Evolutionary conservation across 1,140 invertebrate species (phyloP).

Genomic region (Drosophila pallidifrons): DNA sequence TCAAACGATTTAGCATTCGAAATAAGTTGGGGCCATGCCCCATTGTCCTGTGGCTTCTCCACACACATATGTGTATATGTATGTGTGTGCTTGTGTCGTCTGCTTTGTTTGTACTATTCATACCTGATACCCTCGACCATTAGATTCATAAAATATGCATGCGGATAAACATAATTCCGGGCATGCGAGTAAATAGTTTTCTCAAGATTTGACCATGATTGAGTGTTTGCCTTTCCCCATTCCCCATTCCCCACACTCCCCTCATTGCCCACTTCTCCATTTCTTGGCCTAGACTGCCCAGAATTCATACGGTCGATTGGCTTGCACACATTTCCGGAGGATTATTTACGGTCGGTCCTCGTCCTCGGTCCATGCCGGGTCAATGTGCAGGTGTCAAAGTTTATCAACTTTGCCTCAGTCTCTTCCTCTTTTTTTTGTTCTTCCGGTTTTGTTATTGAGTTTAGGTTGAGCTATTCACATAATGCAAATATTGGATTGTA

Average conservation of each 20-base stretch:
- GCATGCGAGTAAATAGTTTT: slow-evolving; percentile 75
- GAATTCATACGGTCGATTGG: slow-evolving; percentile 79
- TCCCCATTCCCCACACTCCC: neutral
- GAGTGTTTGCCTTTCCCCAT: slow-evolving; percentile 54
- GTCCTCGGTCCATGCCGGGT: slow-evolving; percentile 30
- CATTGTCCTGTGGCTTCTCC: slow-evolving; percentile 24
- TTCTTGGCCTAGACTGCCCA: slow-evolving; percentile 52
- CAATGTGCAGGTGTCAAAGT: slow-evolving; percentile 47
- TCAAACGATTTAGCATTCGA: slow-evolving; percentile 79
- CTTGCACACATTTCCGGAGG: slow-evolving; percentile 44
- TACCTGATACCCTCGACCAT: slow-evolving; percentile 60
- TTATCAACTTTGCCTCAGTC: slow-evolving; percentile 1
- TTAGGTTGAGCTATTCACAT: neutral
- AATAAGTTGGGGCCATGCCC: slow-evolving; percentile 61
- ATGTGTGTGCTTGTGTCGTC: slow-evolving; percentile 43
- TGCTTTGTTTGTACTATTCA: slow-evolving; percentile 53
- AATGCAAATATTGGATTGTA: slow-evolving; percentile 29
- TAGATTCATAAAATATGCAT: slow-evolving; percentile 80
- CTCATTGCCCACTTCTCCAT: slow-evolving; percentile 14
- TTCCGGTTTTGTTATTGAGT: neutral
- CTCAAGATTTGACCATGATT: slow-evolving; percentile 77
- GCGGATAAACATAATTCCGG: slow-evolving; percentile 78
- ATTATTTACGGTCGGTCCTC: slow-evolving; percentile 25
- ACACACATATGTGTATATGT: slow-evolving; percentile 7
- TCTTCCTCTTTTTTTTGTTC: neutral